These are phyloP conservation scores for Amphiura filiformis DNA, from an alignment of 35 echinoderm and acorn worm species.

Conservation along the genomic window DNA sequence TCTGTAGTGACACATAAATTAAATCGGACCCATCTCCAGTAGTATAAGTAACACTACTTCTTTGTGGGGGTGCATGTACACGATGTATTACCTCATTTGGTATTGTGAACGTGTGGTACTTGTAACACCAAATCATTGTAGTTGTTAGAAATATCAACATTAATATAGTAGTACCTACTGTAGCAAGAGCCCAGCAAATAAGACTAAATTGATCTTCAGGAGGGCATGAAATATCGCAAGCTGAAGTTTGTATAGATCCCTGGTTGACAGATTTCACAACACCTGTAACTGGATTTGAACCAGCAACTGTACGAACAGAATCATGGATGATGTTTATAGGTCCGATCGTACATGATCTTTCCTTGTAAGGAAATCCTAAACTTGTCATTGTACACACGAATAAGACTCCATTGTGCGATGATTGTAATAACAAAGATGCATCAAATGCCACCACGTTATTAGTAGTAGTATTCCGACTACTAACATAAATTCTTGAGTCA, in stretches of 20 bases:
- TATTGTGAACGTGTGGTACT: neutral
- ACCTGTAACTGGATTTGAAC: too few relatives aligned
- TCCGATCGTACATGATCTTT: neutral
- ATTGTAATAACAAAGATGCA: too few relatives aligned
- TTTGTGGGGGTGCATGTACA: neutral
- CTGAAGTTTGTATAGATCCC: too few relatives aligned
- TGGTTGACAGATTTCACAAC: too few relatives aligned
- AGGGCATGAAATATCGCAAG: too few relatives aligned
- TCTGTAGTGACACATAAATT: neutral
- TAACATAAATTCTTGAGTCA: too few relatives aligned
- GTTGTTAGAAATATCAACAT: neutral
- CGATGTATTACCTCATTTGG: neutral
- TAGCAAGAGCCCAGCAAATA: neutral
- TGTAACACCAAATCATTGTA: neutral
- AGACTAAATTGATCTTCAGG: too few relatives aligned
- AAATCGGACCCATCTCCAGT: neutral
- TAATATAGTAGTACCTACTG: neutral
- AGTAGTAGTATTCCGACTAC: too few relatives aligned
- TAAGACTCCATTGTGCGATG: neutral
- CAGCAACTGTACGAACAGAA: neutral
- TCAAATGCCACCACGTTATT: too few relatives aligned
- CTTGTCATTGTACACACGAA: neutral
- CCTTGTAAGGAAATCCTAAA: neutral
- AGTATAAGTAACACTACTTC: neutral
- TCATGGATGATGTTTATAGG: neutral